Conservation (phyloP, 1,140 invertebrate genomes). For the Mamestra configurata region DNA sequence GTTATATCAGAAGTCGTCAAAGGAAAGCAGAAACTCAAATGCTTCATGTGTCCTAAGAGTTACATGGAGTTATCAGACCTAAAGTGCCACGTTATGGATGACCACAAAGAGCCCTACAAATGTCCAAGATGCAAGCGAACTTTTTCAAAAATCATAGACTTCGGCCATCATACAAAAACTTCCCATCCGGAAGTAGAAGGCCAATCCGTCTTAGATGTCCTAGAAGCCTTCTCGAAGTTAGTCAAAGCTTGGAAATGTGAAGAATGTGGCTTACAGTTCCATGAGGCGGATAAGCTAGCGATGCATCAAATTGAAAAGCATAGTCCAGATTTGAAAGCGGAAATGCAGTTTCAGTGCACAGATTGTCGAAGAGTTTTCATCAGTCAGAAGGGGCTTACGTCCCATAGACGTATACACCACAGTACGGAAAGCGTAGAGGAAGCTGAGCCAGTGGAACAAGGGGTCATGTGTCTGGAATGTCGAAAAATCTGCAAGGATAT, state of each 20-base stretch:
- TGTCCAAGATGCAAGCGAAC: conserved; percentile 75
- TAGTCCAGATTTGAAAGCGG: conserved; percentile 72
- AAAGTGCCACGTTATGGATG: conserved; percentile 79
- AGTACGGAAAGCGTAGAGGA: conserved; percentile 68
- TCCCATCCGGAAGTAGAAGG: conserved; percentile 79
- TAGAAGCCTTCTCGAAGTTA: conserved; percentile 81
- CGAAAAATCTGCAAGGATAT: conserved; percentile 81
- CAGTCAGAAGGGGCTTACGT: conserved; percentile 78
- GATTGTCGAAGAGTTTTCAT: conserved; percentile 81
- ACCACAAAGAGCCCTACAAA: conserved; percentile 78
- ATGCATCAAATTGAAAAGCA: conserved; percentile 81
- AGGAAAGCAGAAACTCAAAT: conserved; percentile 77
- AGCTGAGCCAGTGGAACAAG: conserved; percentile 64
- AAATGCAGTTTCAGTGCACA: conserved; percentile 76
- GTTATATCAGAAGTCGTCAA: conserved; percentile 80
- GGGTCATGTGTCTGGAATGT: conserved; percentile 82
- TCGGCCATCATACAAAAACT: conserved; percentile 79
- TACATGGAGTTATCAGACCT: conserved; percentile 75
- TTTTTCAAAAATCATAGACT: conserved; percentile 80
- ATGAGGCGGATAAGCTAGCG: conserved; percentile 81
- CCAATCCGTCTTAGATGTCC: conserved; percentile 78
- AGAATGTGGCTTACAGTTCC: conserved; percentile 80
- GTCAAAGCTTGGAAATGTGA: conserved; percentile 84
- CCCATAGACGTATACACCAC: conserved; percentile 78
- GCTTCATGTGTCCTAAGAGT: conserved; percentile 79